Conservation (phyloP, 2,113 vertebrate genomes). For the Thymallus thymallus region DNA sequence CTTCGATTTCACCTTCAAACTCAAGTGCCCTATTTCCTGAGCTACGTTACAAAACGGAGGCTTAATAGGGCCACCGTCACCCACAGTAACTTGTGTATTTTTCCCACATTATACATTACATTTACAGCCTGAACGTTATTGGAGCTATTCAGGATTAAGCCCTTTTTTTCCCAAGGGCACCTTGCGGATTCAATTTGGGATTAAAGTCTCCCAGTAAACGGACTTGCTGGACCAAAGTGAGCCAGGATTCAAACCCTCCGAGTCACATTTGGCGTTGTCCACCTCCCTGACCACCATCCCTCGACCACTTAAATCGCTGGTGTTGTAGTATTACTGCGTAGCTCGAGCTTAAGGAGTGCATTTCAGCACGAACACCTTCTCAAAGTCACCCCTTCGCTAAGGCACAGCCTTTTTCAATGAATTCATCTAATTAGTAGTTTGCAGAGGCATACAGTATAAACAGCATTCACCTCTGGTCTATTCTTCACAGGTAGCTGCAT, state of each 20-base stretch:
- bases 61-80: constrained; percentile 35
- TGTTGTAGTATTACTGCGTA: constrained; percentile 49
- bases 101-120: constrained; percentile 35
- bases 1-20: constrained; percentile 61
- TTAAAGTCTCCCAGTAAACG: constrained; percentile 63
- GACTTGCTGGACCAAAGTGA: constrained; percentile 58
- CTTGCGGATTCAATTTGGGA: constrained; percentile 74
- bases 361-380: constrained; percentile 60
- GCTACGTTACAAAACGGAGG: constrained; percentile 43
- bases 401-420: constrained; percentile 53
- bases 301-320: constrained; percentile 59
- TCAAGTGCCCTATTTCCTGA: constrained; percentile 55
- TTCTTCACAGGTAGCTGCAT: constrained; percentile 1
- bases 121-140: constrained; percentile 45
- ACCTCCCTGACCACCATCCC: constrained; percentile 50
- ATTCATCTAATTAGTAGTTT: constrained; percentile 69
- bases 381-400: constrained; percentile 63
- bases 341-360: constrained; percentile 50
- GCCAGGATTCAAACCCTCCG: constrained; percentile 45
- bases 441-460: constrained; percentile 54
- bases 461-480: constrained; percentile 38
- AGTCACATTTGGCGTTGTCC: constrained; percentile 30
- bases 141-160: constrained; percentile 65
- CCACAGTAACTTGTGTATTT: constrained; percentile 46
- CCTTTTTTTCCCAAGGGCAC: constrained; percentile 66